Evolutionary conservation across 1,140 invertebrate species (phyloP).

Genomic region (Micrasema longulum): DNA sequence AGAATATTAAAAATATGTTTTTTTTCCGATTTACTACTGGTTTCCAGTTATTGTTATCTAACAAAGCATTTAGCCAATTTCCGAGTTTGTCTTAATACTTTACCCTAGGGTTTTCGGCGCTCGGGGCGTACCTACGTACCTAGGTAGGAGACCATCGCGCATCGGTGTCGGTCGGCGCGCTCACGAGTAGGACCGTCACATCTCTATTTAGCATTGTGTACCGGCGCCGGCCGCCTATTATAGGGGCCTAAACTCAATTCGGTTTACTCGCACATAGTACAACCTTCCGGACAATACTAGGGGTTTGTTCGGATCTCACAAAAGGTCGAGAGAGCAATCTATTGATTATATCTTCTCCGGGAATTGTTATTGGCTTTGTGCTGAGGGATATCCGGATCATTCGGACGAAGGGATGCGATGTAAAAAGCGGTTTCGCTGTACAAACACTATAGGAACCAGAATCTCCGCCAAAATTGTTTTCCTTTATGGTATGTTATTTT

Average conservation of each 20-base stretch:
- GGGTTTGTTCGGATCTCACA: constrained; percentile 34
- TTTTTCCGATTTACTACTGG: too few species aligned
- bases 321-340: constrained; percentile 40
- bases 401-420: constrained; percentile 20
- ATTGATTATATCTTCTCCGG: constrained; percentile 41
- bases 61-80: too few species aligned
- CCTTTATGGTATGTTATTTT: constrained; percentile 24
- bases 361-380: constrained; percentile 36
- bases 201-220: constrained; percentile 31
- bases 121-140: too few species aligned
- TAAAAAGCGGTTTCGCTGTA: constrained; percentile 22
- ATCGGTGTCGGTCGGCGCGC: too few species aligned
- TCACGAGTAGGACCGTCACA: neutral
- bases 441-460: constrained; percentile 14
- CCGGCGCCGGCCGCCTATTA: constrained; percentile 26
- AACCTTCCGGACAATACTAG: constrained; percentile 34
- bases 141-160: too few species aligned
- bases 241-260: constrained; percentile 14
- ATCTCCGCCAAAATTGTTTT: constrained; percentile 23
- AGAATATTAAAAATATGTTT: too few species aligned
- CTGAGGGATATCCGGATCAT: constrained; percentile 38
- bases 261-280: constrained; percentile 5
- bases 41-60: too few species aligned
- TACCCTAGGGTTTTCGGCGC: too few species aligned
- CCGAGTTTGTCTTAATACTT: too few species aligned